These are phyloP conservation scores for Apodemia mormo DNA, from an alignment of 2,888 invertebrate genomes.

Conservation along the genomic window DNA sequence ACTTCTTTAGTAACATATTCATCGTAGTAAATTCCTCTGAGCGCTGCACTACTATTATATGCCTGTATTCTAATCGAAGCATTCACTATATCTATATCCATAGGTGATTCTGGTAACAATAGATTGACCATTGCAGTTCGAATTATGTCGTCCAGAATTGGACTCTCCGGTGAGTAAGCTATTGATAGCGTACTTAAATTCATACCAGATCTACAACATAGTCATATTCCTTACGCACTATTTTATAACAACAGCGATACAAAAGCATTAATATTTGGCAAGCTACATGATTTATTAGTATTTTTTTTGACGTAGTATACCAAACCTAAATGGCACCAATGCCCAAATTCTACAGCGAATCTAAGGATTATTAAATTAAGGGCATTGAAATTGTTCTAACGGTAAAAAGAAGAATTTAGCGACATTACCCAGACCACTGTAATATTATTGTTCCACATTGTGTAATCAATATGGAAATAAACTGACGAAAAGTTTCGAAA, in stretches of 20 bases:
- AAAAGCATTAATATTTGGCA: neutral
- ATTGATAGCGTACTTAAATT: constrained; percentile 55
- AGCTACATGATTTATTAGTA: neutral
- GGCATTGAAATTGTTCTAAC: too few relatives aligned
- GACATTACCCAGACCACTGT: too few relatives aligned
- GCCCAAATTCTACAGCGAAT: too few relatives aligned
- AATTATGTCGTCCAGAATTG: constrained; percentile 59
- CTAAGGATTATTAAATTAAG: too few relatives aligned
- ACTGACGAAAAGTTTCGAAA: too few relatives aligned
- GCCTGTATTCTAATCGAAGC: constrained; percentile 48
- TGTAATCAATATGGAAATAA: too few relatives aligned
- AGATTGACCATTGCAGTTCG: constrained; percentile 54
- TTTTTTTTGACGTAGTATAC: too few relatives aligned
- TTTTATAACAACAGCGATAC: neutral
- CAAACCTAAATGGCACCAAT: too few relatives aligned
- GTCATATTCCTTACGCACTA: neutral
- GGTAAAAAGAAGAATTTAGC: too few relatives aligned
- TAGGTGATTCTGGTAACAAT: constrained; percentile 47
- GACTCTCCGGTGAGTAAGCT: constrained; percentile 74
- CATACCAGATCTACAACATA: constrained; percentile 56
- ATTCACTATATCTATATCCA: constrained; percentile 49
- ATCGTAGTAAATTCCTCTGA: constrained; percentile 55
- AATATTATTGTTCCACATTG: too few relatives aligned
- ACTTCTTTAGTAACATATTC: constrained; percentile 57
- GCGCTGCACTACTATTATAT: constrained; percentile 54